Conservation (phyloP, 2,888 invertebrate genomes). For the Copidosoma aretas region DNA sequence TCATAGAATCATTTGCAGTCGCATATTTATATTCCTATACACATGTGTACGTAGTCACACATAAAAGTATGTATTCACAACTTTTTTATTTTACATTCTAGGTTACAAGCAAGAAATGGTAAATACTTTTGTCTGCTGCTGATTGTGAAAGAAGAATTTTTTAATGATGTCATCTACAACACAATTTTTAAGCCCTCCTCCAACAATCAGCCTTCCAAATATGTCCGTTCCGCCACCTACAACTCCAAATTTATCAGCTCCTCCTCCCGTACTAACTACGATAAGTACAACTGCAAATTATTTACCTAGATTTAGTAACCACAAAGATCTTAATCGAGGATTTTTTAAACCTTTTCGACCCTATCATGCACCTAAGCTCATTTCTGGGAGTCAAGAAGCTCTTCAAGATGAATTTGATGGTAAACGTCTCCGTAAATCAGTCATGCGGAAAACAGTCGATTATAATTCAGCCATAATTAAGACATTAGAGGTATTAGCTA, state of each 20-base stretch:
- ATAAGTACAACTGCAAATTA: conserved; percentile 57
- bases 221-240: conserved; percentile 60
- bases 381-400: conserved; percentile 57
- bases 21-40: too few species aligned
- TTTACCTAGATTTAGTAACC: conserved; percentile 56
- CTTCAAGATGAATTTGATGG: conserved; percentile 91
- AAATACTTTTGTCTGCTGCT: background rate
- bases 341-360: conserved; percentile 65
- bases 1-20: too few species aligned
- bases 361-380: conserved; percentile 61
- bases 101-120: background rate
- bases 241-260: conserved; percentile 60
- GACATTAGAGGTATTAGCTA: conserved; percentile 77
- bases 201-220: conserved; percentile 62
- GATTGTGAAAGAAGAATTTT: conserved; percentile 14
- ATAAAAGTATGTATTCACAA: background rate
- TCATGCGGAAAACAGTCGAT: conserved; percentile 97
- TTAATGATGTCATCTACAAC: conserved; percentile 54
- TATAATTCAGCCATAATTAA: conserved; percentile 95
- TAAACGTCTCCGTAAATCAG: conserved; percentile 92
- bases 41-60: too few species aligned
- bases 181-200: conserved; percentile 55
- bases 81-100: background rate
- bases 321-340: conserved; percentile 57
- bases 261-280: conserved; percentile 60